These are phyloP conservation scores for Myioborus melanocephalus DNA, from an alignment of 2,797 vertebrate genomes.

Conservation along the genomic window DNA sequence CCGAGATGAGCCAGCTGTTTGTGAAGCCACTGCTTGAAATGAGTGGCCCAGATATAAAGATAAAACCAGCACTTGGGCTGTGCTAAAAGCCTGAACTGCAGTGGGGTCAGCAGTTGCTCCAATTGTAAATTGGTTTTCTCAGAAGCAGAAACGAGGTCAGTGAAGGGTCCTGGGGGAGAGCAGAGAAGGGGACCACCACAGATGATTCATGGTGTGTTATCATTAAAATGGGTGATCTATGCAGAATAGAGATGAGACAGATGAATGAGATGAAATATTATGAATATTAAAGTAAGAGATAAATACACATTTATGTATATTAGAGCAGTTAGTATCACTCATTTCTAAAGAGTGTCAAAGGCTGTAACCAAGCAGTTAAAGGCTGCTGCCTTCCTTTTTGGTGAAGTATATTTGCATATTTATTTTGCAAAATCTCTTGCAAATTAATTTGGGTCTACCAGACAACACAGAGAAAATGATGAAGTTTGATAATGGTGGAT, in stretches of 20 bases:
- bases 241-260: neutral
- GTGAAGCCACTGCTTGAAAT: neutral
- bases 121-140: neutral
- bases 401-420: neutral
- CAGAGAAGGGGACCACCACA: neutral
- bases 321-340: neutral
- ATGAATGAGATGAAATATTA: neutral
- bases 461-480: neutral
- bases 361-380: neutral
- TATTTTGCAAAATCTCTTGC: neutral
- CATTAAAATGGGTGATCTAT: neutral
- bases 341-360: neutral
- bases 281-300: neutral
- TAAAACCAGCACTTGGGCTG: neutral
- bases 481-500: neutral
- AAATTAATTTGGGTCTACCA: neutral
- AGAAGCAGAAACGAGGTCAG: neutral
- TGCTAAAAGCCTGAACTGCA: neutral
- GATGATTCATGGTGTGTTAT: neutral
- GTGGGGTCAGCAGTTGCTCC: neutral
- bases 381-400: neutral
- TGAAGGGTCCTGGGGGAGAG: neutral
- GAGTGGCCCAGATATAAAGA: neutral
- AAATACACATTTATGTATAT: neutral
- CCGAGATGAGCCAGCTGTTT: neutral